Evolutionary conservation across 2,113 vertebrate species (phyloP), one percentile per base, ranked within the genome.

Genomic region (Eudorcas thomsonii): DNA sequence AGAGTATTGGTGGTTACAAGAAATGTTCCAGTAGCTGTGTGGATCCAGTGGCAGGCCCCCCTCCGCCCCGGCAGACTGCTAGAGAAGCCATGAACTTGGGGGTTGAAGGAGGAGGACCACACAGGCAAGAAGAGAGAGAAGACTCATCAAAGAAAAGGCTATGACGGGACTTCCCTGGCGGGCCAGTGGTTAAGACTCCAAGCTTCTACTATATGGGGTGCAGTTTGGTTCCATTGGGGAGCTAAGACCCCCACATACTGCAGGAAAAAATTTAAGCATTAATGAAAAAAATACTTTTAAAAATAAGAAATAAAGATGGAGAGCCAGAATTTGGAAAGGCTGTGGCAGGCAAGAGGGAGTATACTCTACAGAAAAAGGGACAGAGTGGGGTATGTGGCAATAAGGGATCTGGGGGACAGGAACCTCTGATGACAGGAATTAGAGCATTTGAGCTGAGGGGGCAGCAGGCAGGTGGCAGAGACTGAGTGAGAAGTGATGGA

Each of bases 201-300:
- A 3, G 71, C 36, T 74, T 43, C 36, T 25, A 43, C 21, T 39
- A 13, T 43, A 39, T 23, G 6, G 21, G 71, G 11, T 43, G 21
- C 1, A 1, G 36, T 25, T 43, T 74, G 71, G 43, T 43, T 74
- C 36, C 0, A 0, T 25, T 43, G 36, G 12, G 71, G 5, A 25
- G 36, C 71, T 74, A 43, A 39, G n/a, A 36, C 17, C 17, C 17
- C 64, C 19, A 36, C n/a, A 74, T 43, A 39, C 23, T n/a, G 2
- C 36, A 74, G 71, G 19, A 25, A 74, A 74, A 74, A 25, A 43
- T 43, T 74, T 43, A 39, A 74, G 43, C 19, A 26, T 43, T 43
- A 39, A 43, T 6, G 21, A 71, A 74, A 74, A 39, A 74, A 74
- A 43, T 25, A 14, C 12, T 74, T 74, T 14, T 43, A 43, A 74